These are phyloP conservation scores for Gadopsis marmoratus DNA, from an alignment of 2,797 vertebrate species.

Conservation along the genomic window DNA sequence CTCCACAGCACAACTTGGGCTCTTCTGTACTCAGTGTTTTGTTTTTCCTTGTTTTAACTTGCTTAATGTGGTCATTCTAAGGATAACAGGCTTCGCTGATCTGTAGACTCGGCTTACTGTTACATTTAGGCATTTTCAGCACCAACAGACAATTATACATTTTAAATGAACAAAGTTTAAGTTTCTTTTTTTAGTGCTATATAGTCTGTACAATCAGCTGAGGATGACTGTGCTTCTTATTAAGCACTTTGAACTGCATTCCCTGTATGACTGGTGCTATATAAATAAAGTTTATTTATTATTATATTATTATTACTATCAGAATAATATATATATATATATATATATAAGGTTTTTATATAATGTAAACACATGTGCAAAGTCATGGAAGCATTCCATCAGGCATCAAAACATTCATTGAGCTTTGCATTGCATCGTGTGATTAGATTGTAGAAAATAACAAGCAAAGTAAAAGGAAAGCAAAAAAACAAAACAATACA, in stretches of 20 bases:
- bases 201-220: conserved; percentile 5
- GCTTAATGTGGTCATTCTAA: conserved; percentile 13
- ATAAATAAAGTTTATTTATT: too few species aligned
- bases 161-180: conserved; percentile 26
- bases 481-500: neutral
- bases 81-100: conserved; percentile 13
- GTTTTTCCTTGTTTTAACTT: conserved; percentile 27
- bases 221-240: conserved; percentile 6
- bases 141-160: neutral
- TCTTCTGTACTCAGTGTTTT: neutral
- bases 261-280: too few species aligned
- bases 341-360: conserved; percentile 12
- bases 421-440: neutral
- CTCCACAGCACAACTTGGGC: neutral
- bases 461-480: neutral
- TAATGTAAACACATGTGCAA: conserved; percentile 6
- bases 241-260: too few species aligned
- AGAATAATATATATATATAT: too few species aligned
- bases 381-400: neutral
- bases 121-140: conserved; percentile 22
- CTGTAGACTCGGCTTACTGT: conserved; percentile 20
- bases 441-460: conserved; percentile 17
- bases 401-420: neutral
- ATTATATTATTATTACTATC: too few species aligned
- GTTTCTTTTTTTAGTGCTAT: conserved; percentile 13